Evolutionary conservation across 37 sponge, comb jelly and placozoan genomes (phyloP).

Genomic region (Eunapius fragilis): DNA sequence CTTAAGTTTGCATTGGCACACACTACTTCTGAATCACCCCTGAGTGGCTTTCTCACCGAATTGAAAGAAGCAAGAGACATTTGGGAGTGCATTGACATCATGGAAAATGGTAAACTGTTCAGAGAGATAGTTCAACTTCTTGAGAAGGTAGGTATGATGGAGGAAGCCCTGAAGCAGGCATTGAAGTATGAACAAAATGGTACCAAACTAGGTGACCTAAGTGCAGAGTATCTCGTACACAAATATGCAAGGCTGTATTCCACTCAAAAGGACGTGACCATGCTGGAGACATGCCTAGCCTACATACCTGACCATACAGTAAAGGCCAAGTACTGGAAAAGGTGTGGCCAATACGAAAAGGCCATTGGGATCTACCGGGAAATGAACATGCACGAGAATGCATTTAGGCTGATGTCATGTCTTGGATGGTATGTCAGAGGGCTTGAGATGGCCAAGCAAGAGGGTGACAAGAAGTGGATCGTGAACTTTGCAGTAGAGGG

Average conservation of each 20-base stretch:
- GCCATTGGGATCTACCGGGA: background rate
- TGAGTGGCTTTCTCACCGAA: background rate
- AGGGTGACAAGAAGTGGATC: background rate
- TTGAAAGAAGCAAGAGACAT: background rate
- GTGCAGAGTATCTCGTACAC: background rate
- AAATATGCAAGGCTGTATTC: background rate
- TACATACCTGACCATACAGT: background rate
- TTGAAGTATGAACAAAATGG: background rate
- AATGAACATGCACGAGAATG: background rate
- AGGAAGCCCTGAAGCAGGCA: background rate
- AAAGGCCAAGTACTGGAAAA: background rate
- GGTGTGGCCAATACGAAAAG: background rate
- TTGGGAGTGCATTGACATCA: background rate
- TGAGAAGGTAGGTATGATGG: background rate
- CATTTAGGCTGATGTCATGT: background rate
- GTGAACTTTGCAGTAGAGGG: background rate
- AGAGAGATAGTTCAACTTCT: background rate
- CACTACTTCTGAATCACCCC: background rate
- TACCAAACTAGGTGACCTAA: background rate
- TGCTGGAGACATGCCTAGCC: background rate
- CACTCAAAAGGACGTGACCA: background rate
- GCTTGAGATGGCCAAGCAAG: background rate
- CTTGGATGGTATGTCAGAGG: background rate
- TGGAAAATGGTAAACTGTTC: background rate
- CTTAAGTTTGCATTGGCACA: background rate